Base-by-base conservation (phyloP, 2,888 invertebrate species). In the Labia minor region DNA sequence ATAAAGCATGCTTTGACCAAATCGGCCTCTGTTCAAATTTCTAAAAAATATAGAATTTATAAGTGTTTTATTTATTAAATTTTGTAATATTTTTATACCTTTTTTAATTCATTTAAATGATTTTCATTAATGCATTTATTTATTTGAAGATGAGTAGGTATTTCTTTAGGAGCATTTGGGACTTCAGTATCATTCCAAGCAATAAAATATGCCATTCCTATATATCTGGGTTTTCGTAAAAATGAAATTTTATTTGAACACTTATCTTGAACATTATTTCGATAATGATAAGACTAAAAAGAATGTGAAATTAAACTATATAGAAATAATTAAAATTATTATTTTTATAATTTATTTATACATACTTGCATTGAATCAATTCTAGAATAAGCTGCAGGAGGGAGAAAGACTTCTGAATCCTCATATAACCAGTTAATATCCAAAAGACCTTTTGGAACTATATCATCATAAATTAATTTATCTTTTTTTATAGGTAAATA, bases 11-110 rank as follows among this genome's bases (percentile, higher is more conserved):
- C 72, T 88, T 85, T 0, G 93, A 90, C 94, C 95, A 96, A 71
- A 98, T 84, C 0, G 97, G 96, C 66, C 92, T 83, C 66, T 90
- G 86, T 65, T 91, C 85, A 77, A 97, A 96, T 8, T 89, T 75
- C 85, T 90, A 73, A n/a, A 66, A 65, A 21, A 37, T 19, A 33
- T 18, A n/a, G 18, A 33, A 37, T 61, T n/a, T n/a, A n/a, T n/a
- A n/a, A n/a, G n/a, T n/a, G n/a, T n/a, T n/a, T n/a, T n/a, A n/a
- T 61, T 61, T 49, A 18, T 37, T 33, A 62, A 16, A 62, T n/a
- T 19, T 1, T 10, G 19, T 68, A 18, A 37, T n/a, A 18, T 16
- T 67, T 16, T 64, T 62, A 64, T 70, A 81, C 80, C 78, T 82
- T 81, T 74, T 78, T 78, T 1, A 85, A 75, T 67, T 75, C 72